Base-by-base conservation (phyloP, 2,797 vertebrate species). In the Paratrypauchen microcephalus region DNA sequence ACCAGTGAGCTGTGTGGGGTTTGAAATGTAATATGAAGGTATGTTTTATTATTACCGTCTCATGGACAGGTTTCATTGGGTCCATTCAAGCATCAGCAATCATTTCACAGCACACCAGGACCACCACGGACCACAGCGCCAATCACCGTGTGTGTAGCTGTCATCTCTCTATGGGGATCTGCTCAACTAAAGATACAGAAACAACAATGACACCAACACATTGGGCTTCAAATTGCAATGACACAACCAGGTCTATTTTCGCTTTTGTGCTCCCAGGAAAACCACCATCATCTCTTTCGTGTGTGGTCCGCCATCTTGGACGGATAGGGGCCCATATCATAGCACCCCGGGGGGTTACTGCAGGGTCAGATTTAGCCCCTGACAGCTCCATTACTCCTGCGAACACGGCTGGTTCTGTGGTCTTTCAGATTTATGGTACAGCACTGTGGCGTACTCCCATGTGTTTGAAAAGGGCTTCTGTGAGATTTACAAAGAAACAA, bases 331-430 rank as follows among this genome's bases (percentile, higher is more conserved):
- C 73, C 71, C 71, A 70, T 83, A 74, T 81, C 78, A 32, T 70
- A 71, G 73, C 62, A 64, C 72, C 74, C 68, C 7, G 6, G 79
- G 74, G 84, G 86, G 77, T 87, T 77, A 84, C 77, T 19, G 5
- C 54, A 23, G 85, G 88, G 88, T 90, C 83, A 86, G 77, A 83
- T 73, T 84, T 80, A 61, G 67, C 82, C 78, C 54, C 47, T 87
- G 87, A 90, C 88, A 88, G 86, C 85, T 83, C 85, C 82, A 89
- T 92, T 86, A 88, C 83, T 88, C 86, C 64, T 68, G 61, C 76
- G 80, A 85, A 84, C 80, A 69, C 70, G 77, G 72, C 75, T 70
- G 72, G 82, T 81, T 85, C 72, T 74, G 83, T 86, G 12, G 63
- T 66, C 70, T 65, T 60, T 78, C 41, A 82, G 79, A 83, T 76